These are phyloP conservation scores for Tigriopus californicus DNA, from an alignment of 2,888 invertebrate species.

Conservation along the genomic window DNA sequence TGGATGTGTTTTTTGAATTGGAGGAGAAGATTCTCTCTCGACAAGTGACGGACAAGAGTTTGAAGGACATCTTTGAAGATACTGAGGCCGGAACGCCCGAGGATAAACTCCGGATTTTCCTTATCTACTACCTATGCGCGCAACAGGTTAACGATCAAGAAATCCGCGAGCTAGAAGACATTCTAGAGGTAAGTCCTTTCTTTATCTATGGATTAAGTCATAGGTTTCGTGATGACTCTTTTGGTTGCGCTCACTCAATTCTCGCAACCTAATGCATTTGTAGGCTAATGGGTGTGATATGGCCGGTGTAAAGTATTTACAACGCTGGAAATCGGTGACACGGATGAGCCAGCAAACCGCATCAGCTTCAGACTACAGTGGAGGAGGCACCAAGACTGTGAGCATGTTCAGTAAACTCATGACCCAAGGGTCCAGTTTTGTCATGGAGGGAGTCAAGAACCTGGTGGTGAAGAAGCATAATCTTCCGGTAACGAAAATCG, in stretches of 20 bases:
- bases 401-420: conserved; percentile 97
- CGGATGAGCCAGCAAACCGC: conserved; percentile 16
- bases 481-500: conserved; percentile 13
- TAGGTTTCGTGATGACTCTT: too few species aligned
- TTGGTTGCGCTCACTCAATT: too few species aligned
- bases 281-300: conserved; percentile 59
- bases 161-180: neutral
- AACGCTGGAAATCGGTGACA: conserved; percentile 62
- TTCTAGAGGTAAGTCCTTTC: neutral
- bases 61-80: conserved; percentile 72
- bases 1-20: conserved; percentile 90
- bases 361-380: conserved; percentile 36
- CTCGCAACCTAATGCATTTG: too few species aligned
- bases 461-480: conserved; percentile 90
- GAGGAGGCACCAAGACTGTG: conserved; percentile 85
- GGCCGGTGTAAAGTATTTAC: conserved; percentile 65
- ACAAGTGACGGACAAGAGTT: conserved; percentile 29
- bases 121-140: conserved; percentile 76
- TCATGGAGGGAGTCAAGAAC: conserved; percentile 99
- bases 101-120: conserved; percentile 79
- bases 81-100: conserved; percentile 67
- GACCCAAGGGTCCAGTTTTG: conserved; percentile 89
- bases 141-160: conserved; percentile 22
- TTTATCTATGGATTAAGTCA: too few species aligned
- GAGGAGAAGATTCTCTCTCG: conserved; percentile 86